These are phyloP conservation scores for Acridotheres tristis DNA, from an alignment of 2,797 vertebrate genomes.

Conservation along the genomic window DNA sequence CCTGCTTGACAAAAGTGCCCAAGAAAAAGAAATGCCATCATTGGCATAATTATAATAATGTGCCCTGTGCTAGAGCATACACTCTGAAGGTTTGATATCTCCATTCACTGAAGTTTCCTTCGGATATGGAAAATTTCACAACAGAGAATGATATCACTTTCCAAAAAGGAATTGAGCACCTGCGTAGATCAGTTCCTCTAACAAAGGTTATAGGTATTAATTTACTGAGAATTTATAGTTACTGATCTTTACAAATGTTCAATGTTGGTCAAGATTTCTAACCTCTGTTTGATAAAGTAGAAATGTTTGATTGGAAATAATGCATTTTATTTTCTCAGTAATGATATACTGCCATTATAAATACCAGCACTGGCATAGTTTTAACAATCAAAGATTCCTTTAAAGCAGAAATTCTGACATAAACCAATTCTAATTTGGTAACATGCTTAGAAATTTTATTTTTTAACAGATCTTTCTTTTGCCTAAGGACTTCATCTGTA, in stretches of 20 bases:
- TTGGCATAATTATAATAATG: background rate
- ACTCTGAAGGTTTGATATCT: background rate
- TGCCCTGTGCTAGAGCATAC: background rate
- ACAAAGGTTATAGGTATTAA: conserved; percentile 10
- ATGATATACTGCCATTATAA: conserved; percentile 20
- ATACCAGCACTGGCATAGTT: background rate
- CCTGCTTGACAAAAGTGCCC: background rate
- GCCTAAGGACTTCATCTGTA: background rate
- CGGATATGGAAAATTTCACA: background rate
- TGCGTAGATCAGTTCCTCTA: background rate
- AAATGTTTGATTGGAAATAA: background rate
- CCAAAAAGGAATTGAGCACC: background rate
- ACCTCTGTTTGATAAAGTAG: conserved; percentile 38
- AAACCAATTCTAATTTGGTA: background rate
- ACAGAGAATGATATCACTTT: background rate
- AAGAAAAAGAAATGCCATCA: background rate
- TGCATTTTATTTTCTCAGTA: conserved; percentile 16
- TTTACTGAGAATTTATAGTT: conserved; percentile 25
- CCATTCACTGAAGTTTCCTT: background rate
- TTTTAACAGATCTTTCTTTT: background rate
- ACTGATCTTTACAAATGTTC: conserved; percentile 14
- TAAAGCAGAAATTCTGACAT: background rate
- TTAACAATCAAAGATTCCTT: background rate
- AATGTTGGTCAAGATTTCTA: conserved; percentile 22
- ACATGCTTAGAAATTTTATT: background rate